These are phyloP conservation scores for Listronotus bonariensis DNA, from an alignment of 1,140 invertebrate genomes.

Conservation along the genomic window DNA sequence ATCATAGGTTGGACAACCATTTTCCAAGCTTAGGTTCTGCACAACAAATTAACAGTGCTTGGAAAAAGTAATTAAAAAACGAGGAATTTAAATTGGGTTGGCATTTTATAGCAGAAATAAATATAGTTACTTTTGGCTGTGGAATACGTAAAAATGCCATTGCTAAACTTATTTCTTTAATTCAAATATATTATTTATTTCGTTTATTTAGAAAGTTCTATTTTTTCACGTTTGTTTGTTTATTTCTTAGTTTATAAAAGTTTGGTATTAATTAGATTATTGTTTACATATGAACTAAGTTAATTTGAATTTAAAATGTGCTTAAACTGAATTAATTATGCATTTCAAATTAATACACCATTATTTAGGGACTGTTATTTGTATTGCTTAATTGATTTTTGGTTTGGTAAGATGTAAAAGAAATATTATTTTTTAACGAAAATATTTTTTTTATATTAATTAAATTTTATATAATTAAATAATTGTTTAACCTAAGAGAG, in stretches of 20 bases:
- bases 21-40: slow-evolving; percentile 59
- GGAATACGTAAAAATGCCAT: slow-evolving; percentile 23
- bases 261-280: neutral
- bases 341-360: no score
- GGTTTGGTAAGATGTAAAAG: no score
- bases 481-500: no score
- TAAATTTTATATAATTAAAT: no score
- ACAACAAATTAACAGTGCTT: slow-evolving; percentile 42
- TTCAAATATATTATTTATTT: slow-evolving; percentile 30
- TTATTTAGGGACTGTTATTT: no score
- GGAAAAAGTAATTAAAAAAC: slow-evolving; percentile 45
- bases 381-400: no score
- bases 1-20: slow-evolving; percentile 63
- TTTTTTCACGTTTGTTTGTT: slow-evolving; percentile 2
- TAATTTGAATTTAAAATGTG: no score
- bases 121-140: slow-evolving; percentile 22
- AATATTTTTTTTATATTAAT: no score
- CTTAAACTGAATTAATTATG: no score
- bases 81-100: neutral
- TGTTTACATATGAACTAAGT: neutral
- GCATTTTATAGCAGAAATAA: slow-evolving; percentile 8
- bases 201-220: slow-evolving; percentile 10
- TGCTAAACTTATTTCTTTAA: neutral
- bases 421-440: no score
- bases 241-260: neutral